Evolutionary conservation across 1,140 invertebrate species (phyloP).

Genomic region (Eriosoma lanigerum): DNA sequence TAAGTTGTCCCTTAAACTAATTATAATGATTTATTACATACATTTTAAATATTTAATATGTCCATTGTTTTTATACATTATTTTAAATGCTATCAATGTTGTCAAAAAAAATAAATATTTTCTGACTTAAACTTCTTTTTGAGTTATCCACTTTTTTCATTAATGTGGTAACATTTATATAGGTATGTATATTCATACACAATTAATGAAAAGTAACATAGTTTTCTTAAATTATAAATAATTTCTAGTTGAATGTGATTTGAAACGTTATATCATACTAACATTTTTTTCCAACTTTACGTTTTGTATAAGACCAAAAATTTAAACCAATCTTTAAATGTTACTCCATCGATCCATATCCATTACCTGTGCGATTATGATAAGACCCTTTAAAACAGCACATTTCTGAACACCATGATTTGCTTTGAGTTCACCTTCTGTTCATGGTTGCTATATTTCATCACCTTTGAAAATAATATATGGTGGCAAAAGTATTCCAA

Average conservation of each 20-base stretch:
- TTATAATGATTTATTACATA: too few species aligned
- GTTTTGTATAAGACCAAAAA: background rate
- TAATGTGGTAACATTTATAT: too few species aligned
- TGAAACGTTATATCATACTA: slow-evolving; percentile 10
- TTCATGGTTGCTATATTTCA: background rate
- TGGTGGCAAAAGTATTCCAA: background rate
- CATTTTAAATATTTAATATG: background rate
- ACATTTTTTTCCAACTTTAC: background rate
- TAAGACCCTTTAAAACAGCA: slow-evolving; percentile 5
- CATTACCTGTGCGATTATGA: background rate
- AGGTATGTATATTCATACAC: too few species aligned
- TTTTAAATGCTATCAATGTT: too few species aligned
- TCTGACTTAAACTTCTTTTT: too few species aligned
- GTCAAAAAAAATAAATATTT: too few species aligned
- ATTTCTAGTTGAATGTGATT: background rate
- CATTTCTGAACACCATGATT: background rate
- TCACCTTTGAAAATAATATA: background rate
- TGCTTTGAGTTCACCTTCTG: background rate
- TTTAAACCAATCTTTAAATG: slow-evolving; percentile 8
- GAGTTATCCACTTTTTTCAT: too few species aligned
- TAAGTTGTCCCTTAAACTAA: background rate
- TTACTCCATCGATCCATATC: background rate
- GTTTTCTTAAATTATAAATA: slow-evolving; percentile 53
- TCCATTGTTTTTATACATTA: too few species aligned
- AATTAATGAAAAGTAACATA: slow-evolving; percentile 58